Evolutionary conservation across 2,888 invertebrate genomes (phyloP), one percentile per base, ranked within the genome.

Genomic region (Lapara coniferarum): DNA sequence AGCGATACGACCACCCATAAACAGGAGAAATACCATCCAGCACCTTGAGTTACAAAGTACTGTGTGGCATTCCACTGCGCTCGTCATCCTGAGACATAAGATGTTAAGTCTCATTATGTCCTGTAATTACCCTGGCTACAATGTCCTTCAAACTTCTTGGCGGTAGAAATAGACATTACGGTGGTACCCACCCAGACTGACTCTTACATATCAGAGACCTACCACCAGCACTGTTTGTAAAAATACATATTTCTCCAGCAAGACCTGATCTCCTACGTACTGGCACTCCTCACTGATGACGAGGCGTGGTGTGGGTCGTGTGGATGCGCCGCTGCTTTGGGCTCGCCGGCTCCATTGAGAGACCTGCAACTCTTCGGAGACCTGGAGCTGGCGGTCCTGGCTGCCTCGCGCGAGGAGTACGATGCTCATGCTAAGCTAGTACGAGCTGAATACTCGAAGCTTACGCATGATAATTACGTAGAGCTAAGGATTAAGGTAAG

Each of bases 211-310:
- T n/a, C n/a, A n/a, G n/a, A n/a, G n/a, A n/a, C n/a, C n/a, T n/a
- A n/a, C n/a, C n/a, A n/a, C n/a, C n/a, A n/a, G n/a, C n/a, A n/a
- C n/a, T n/a, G 25, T 25, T 25, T 25, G 25, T 25, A 56, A 56
- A 25, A 56, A 19, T 16, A 16, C 19, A 16, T 12, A 10, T 12
- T 56, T 19, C n/a, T 57, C 30, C 85, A 93, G 92, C 90, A 89
- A 87, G 91, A 91, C 72, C 76, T 93, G 51, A 90, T 88, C 5
- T 86, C 89, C 0, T 93, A 93, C 81, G 84, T 91, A 67, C 79
- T 93, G 55, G 87, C 93, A 0, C 82, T 93, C 19, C 85, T 93
- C 46, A 92, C 91, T 10, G 93, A 93, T 69, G 93, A 93, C 76
- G 91, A 91, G 72, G 84, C 87, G 46, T 87, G 83, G 82, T 86